A percentile compares a stretch with the other conserved stretches of the same genome.
phyloP scores from a whole-genome alignment of 2,797 vertebrate genomes.

The Sphenodon punctatus region DNA sequence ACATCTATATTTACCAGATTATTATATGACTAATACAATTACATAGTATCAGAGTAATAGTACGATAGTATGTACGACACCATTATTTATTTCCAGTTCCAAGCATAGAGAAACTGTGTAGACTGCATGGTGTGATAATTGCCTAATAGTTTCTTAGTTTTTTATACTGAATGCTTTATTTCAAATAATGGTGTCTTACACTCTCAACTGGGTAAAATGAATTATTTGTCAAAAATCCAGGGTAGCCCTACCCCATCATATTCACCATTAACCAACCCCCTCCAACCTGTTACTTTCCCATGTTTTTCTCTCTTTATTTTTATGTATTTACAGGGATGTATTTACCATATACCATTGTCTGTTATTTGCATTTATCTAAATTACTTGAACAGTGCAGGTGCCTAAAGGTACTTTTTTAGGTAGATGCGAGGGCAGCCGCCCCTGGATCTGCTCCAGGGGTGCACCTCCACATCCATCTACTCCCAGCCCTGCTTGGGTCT shows the following conservation, averaged over 20 bases:
- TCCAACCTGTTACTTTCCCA: no score
- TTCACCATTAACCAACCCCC: neutral
- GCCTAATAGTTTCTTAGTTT: neutral
- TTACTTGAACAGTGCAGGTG: neutral
- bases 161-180: neutral
- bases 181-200: neutral
- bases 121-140: neutral
- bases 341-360: constrained; percentile 5
- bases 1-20: neutral
- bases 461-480: no score
- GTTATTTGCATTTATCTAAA: constrained; percentile 13
- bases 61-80: neutral
- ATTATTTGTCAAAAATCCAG: neutral
- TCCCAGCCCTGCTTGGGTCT: no score
- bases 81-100: neutral
- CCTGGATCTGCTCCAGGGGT: no score
- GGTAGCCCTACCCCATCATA: neutral
- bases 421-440: no score
- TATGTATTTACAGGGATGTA: constrained; percentile 4
- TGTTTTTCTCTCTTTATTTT: neutral
- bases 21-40: neutral
- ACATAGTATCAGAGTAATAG: no score
- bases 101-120: neutral
- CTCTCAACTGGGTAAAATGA: neutral
- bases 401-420: no score